phyloP scores from a whole-genome alignment of 2,797 vertebrate species.

The Rachycentron canadum region DNA sequence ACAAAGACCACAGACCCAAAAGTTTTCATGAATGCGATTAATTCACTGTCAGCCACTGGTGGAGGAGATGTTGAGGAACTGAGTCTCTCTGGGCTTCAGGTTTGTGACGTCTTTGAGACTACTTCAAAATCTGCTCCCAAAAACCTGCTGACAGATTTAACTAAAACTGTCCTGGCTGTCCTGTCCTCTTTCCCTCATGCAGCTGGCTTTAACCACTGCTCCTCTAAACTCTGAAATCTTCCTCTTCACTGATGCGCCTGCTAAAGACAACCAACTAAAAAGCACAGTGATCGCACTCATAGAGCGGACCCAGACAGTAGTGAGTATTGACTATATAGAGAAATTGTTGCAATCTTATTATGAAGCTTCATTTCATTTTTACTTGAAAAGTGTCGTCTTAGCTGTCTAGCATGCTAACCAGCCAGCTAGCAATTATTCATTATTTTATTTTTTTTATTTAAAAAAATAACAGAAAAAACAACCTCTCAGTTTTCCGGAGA shows the following conservation, averaged over 20 bases:
- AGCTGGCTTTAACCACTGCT: constrained; percentile 72
- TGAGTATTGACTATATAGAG: constrained; percentile 34
- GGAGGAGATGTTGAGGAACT: constrained; percentile 62
- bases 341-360: no score
- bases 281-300: constrained; percentile 73
- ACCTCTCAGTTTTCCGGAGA: no score
- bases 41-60: constrained; percentile 39
- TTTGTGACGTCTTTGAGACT: constrained; percentile 9
- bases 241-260: constrained; percentile 78
- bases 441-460: no score
- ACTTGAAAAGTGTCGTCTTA: no score
- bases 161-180: neutral
- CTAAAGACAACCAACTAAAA: constrained; percentile 72
- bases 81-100: constrained; percentile 77
- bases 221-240: constrained; percentile 79
- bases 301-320: constrained; percentile 72
- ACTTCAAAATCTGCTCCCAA: neutral
- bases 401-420: no score
- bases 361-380: no score
- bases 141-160: neutral
- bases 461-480: no score
- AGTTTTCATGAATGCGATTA: constrained; percentile 34
- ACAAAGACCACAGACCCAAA: constrained; percentile 62
- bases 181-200: neutral
- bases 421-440: no score